Evolutionary conservation across 92 coral and sea anemone species (phyloP), one percentile per base, ranked within the genome.

Genomic region (Scolanthus callimorphus): DNA sequence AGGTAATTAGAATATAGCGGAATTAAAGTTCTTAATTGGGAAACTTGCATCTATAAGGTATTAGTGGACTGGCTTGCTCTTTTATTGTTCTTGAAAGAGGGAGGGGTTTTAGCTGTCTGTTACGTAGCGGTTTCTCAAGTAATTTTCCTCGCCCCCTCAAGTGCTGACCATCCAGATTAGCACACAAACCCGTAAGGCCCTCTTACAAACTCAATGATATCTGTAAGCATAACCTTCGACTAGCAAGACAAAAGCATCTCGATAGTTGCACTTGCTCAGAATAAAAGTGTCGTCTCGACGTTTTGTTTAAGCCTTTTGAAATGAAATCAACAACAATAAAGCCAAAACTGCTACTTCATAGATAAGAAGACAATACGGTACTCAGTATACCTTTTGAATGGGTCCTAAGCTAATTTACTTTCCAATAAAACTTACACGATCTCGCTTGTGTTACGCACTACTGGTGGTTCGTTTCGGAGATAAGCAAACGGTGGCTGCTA

Each of bases 231-330:
- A 43, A 21, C 25, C 24, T 31, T 52, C 23, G 17, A 26, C 25
- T 27, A 19, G 20, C 15, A n/a, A 41, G 39, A 65, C 71, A 65
- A 65, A 49, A 50, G 20, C 15, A 13, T 27, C 37, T 51, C 15
- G 59, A 39, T 34, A 55, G 52, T 11, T 21, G 8, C 25, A 67
- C 54, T 53, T 44, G 41, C 23, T 22, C 11, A 15, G 24, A 2
- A 52, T 67, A 29, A 23, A 52, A 53, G 53, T 15, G 13, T 27
- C 2, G 46, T 0, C 55, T 27, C 29, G 49, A 10, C 58, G 75
- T 57, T 68, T 55, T 68, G 75, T 68, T 68, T 46, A 11, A 51
- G 3, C 25, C 63, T 39, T 57, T 68, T 68, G 27, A 47, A 68
- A 48, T 56, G 52, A 27, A 31, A 25, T 45, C 39, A 31, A 56